These are phyloP conservation scores for Magallana nippona DNA, from an alignment of 2,888 invertebrate species.

Conservation along the genomic window DNA sequence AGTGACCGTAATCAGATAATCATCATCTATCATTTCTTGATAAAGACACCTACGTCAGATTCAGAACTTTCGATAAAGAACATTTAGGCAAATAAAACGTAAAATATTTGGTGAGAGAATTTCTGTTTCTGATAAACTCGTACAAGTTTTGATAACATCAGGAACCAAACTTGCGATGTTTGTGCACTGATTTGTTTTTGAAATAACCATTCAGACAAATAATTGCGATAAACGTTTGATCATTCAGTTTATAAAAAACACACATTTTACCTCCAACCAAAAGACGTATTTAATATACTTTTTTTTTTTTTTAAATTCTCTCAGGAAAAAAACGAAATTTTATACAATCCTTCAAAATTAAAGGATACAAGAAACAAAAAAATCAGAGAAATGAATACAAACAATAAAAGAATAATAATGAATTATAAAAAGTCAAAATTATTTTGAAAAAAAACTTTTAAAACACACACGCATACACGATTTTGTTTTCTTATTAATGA, in stretches of 20 bases:
- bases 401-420: too few relatives aligned
- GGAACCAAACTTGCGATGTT: constrained; percentile 5
- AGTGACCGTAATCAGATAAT: background rate
- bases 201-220: background rate
- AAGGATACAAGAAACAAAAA: too few relatives aligned
- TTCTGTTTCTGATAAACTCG: background rate
- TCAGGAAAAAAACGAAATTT: too few relatives aligned
- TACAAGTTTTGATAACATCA: background rate
- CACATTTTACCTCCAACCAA: too few relatives aligned
- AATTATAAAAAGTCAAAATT: too few relatives aligned
- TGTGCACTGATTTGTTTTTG: background rate
- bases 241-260: background rate
- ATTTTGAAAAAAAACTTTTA: too few relatives aligned
- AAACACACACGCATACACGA: too few relatives aligned
- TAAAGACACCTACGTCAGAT: background rate
- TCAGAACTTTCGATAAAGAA: background rate
- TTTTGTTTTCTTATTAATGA: too few relatives aligned
- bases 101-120: constrained; percentile 9
- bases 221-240: background rate
- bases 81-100: background rate
- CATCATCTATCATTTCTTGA: constrained; percentile 29
- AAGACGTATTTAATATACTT: too few relatives aligned
- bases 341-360: too few relatives aligned
- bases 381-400: too few relatives aligned
- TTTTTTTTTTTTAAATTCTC: too few relatives aligned